A percentile compares a stretch with the other conserved stretches of the same genome.
These are phyloP conservation scores for Drosophila navojoa DNA, from an alignment of 1,140 invertebrate species.

Conservation along the genomic window DNA sequence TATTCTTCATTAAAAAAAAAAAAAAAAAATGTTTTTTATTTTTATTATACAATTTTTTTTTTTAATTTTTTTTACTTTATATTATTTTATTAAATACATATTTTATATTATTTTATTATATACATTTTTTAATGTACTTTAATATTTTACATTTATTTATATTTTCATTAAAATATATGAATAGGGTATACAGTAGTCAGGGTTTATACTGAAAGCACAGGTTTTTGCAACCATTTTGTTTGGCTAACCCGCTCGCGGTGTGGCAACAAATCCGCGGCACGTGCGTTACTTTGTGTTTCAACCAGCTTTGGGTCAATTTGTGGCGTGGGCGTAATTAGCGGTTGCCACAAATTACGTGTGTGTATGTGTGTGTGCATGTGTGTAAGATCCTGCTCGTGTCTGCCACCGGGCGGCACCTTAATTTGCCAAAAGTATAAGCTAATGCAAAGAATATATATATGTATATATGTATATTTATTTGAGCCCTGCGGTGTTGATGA, in stretches of 20 bases:
- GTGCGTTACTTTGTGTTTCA: slow-evolving; percentile 50
- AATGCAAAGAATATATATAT: neutral
- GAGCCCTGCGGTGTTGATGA: slow-evolving; percentile 23
- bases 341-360: slow-evolving; percentile 18
- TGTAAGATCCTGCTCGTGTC: slow-evolving; percentile 41
- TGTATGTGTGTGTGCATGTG: slow-evolving; percentile 3
- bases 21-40: too few species aligned
- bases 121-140: too few species aligned
- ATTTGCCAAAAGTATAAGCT: slow-evolving; percentile 50
- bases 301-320: slow-evolving; percentile 57
- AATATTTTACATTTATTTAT: too few species aligned
- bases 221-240: slow-evolving; percentile 46
- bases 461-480: neutral
- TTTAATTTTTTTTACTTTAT: too few species aligned
- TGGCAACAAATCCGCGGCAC: slow-evolving; percentile 49
- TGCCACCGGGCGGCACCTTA: slow-evolving; percentile 69
- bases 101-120: too few species aligned
- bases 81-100: too few species aligned
- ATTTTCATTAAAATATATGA: too few species aligned
- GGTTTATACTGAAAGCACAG: neutral
- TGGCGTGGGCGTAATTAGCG: slow-evolving; percentile 65
- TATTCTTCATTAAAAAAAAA: too few species aligned
- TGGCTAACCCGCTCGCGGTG: slow-evolving; percentile 33
- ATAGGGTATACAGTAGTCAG: slow-evolving; percentile 3
- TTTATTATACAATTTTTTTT: too few species aligned